Evolutionary conservation across 2,113 vertebrate species (phyloP), one percentile per base, ranked within the genome.

Genomic region (Etheostoma spectabile): DNA sequence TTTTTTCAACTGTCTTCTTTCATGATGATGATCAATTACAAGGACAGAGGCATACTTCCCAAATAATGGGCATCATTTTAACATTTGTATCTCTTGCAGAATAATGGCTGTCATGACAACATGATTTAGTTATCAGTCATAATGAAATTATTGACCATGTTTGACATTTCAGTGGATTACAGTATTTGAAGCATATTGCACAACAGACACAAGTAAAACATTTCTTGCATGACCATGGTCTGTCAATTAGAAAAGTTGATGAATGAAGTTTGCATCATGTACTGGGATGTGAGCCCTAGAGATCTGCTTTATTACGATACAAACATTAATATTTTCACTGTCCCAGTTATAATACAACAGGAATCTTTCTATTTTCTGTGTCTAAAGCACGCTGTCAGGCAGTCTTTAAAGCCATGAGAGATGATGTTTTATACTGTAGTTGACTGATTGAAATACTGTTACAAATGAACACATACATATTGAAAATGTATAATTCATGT

Each of bases 131-230:
- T 75, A 68, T 74, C 46, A 65, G 52, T 62, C 12, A 63, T 51
- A 45, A 65, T 68, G 1, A 30, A 63, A 62, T 46, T 16, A 45
- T 33, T 33, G 2, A 1, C 65, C 64, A 12, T 51, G 57, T 45
- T 71, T 67, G 49, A 68, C 64, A 69, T 85, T 61, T 51, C 8
- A 65, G 5, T 55, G 4, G 51, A 48, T 82, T 56, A 42, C 33
- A 59, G 6, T 33, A 30, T 63, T 46, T 48, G 22, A 51, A 68
- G 48, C 19, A 64, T 53, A 30, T 60, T 61, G 15, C 11, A 77
- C 16, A 52, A 65, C 35, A 61, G 38, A 15, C 7, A 66, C 0
- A 3, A 52, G 13, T 15, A 67, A 57, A 70, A 19, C 38, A 24
- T 24, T 65, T 71, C 15, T 57, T 62, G 8, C 15, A 46, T 2